Conservation (phyloP, 2,113 vertebrate genomes). For the Halichoerus grypus region DNA sequence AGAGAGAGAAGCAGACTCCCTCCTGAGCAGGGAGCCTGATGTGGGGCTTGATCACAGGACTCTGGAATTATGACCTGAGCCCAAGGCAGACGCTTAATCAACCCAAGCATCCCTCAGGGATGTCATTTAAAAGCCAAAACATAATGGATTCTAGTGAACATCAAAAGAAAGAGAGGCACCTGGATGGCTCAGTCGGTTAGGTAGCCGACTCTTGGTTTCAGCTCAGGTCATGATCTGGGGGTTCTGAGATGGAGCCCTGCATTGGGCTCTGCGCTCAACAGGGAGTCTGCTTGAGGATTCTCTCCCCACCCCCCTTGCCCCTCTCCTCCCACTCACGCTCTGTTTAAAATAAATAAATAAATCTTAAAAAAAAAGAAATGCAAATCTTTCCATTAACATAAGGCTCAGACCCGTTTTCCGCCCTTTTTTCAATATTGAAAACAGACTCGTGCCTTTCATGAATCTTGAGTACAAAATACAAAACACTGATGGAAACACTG, state of each 20-base stretch:
- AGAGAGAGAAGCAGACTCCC: not conserved
- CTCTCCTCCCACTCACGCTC: not conserved
- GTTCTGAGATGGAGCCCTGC: not conserved
- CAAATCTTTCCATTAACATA: not conserved
- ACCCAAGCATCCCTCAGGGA: not conserved
- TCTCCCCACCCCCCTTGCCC: not conserved
- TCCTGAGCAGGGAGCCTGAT: not conserved
- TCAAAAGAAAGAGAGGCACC: not conserved
- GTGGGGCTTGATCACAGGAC: not conserved
- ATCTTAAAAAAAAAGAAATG: not conserved
- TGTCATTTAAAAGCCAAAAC: not conserved
- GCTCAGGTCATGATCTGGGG: not conserved
- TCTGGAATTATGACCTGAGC: not conserved
- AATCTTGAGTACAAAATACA: conserved; percentile 29
- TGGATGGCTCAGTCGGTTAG: not conserved
- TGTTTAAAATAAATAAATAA: not conserved
- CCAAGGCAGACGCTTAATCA: not conserved
- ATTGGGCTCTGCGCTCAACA: not conserved
- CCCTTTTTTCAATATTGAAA: not conserved
- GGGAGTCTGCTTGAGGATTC: not conserved
- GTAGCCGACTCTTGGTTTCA: not conserved
- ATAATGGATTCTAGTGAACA: not conserved
- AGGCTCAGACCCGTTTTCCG: not conserved
- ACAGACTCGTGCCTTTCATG: not conserved
- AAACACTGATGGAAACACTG: not conserved